A percentile compares a stretch with the other conserved stretches of the same genome.
Evolutionary conservation across 2,797 vertebrate genomes (phyloP).

Genomic region (Malurus leucopterus): DNA sequence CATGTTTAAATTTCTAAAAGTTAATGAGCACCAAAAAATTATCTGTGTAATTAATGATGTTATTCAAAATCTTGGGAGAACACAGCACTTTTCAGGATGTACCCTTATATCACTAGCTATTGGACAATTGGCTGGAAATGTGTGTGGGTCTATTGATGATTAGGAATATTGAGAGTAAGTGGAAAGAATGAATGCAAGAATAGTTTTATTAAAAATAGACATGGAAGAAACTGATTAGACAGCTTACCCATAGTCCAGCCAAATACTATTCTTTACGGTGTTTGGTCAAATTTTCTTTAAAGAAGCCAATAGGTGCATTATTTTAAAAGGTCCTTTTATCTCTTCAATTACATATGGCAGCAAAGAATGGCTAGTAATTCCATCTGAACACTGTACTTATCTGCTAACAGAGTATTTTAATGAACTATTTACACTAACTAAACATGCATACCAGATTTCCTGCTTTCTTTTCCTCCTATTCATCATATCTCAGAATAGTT

Average conservation of each 20-base stretch:
- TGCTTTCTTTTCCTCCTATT: neutral
- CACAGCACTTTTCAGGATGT: neutral
- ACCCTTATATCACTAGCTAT: neutral
- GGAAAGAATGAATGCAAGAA: neutral
- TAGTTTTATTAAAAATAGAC: neutral
- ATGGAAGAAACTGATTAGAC: neutral
- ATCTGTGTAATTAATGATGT: neutral
- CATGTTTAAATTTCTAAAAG: neutral
- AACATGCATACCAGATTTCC: neutral
- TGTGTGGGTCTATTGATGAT: neutral
- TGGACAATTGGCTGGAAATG: neutral
- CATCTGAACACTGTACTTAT: neutral
- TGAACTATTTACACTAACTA: neutral
- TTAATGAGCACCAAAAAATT: neutral
- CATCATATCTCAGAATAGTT: neutral
- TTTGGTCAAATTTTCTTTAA: neutral
- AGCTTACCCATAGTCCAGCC: neutral
- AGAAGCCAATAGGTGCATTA: neutral
- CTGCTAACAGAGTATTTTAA: neutral
- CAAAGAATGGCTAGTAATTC: neutral
- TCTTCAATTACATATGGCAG: neutral
- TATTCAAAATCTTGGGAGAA: neutral
- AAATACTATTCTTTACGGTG: neutral
- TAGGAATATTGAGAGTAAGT: neutral
- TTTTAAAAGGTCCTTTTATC: neutral